Percentiles rank a stretch among this genome's conserved stretches.
Conservation (phyloP, 2,888 invertebrate species). For the Amphiduros pacificus region DNA sequence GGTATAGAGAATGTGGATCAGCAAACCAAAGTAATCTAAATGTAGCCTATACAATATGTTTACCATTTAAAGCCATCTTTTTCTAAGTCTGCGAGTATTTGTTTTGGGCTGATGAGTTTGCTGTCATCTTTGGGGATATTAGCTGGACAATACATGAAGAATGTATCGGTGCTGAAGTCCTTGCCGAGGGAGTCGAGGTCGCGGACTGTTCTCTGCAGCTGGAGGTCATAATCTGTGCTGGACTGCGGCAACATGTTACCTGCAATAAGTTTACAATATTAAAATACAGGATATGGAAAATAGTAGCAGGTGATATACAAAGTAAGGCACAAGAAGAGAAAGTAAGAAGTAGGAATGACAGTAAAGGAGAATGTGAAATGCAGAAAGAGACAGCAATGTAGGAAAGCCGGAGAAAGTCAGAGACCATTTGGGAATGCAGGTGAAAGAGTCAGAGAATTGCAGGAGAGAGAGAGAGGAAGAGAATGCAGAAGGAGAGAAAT, state of each 20-base stretch:
- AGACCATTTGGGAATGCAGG: too few relatives aligned
- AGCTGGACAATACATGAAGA: slow-evolving; percentile 42
- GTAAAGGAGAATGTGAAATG: too few relatives aligned
- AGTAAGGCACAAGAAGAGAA: too few relatives aligned
- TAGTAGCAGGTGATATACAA: too few relatives aligned
- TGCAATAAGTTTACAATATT: slow-evolving; percentile 18
- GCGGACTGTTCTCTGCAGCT: slow-evolving; percentile 46
- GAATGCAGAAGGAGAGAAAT: too few relatives aligned
- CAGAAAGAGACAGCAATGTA: too few relatives aligned
- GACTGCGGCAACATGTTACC: slow-evolving; percentile 51
- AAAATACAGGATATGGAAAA: neutral
- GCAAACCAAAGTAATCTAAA: too few relatives aligned
- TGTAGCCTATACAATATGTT: neutral
- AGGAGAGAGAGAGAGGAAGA: too few relatives aligned
- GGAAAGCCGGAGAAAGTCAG: too few relatives aligned
- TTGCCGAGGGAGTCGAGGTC: slow-evolving; percentile 42
- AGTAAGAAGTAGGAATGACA: too few relatives aligned
- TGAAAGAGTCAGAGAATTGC: too few relatives aligned
- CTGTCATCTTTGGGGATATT: slow-evolving; percentile 39
- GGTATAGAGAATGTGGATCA: too few relatives aligned
- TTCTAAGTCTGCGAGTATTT: slow-evolving; percentile 42
- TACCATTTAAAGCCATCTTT: slow-evolving; percentile 33
- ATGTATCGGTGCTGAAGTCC: slow-evolving; percentile 37
- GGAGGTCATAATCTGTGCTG: slow-evolving; percentile 50
- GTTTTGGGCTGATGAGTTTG: slow-evolving; percentile 39